phyloP scores from a whole-genome alignment of 2,888 invertebrate genomes.

The Drosophila pseudotalamancana region DNA sequence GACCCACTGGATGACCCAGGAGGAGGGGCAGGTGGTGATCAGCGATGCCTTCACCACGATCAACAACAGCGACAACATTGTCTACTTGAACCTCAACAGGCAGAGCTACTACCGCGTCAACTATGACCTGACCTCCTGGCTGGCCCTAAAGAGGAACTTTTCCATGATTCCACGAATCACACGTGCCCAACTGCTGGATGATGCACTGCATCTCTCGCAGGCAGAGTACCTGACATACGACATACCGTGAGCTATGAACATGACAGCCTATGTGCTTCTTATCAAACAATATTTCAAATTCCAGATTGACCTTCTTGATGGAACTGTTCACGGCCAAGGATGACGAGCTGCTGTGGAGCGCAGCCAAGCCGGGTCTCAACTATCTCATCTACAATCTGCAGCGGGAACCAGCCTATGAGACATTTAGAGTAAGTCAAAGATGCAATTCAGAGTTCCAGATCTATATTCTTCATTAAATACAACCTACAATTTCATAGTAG shows the following conservation, averaged over 20 bases:
- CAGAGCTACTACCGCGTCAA: slow-evolving; percentile 88
- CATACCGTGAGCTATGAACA: slow-evolving; percentile 83
- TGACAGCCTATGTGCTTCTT: accelerated
- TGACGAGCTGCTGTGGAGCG: slow-evolving; percentile 87
- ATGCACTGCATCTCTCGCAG: slow-evolving; percentile 87
- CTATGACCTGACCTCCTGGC: slow-evolving; percentile 88
- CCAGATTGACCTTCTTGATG: slow-evolving; percentile 84
- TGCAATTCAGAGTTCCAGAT: too few species aligned
- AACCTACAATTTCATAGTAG: too few species aligned
- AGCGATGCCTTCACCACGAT: slow-evolving; percentile 74
- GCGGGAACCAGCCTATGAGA: slow-evolving; percentile 86
- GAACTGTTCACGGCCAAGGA: slow-evolving; percentile 85
- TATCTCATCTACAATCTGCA: slow-evolving; percentile 87
- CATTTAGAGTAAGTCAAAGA: slow-evolving; percentile 85
- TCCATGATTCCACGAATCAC: slow-evolving; percentile 86
- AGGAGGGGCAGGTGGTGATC: slow-evolving; percentile 77
- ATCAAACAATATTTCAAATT: background rate
- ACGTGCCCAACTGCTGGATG: slow-evolving; percentile 89
- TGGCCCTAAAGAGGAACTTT: slow-evolving; percentile 85
- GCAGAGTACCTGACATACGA: slow-evolving; percentile 86
- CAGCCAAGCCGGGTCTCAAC: slow-evolving; percentile 86
- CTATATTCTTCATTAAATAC: too few species aligned
- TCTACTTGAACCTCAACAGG: slow-evolving; percentile 85
- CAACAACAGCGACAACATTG: slow-evolving; percentile 72
- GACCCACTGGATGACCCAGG: slow-evolving; percentile 82